phyloP scores from a whole-genome alignment of 2,797 vertebrate species.

The Arrhamphus sclerolepis region DNA sequence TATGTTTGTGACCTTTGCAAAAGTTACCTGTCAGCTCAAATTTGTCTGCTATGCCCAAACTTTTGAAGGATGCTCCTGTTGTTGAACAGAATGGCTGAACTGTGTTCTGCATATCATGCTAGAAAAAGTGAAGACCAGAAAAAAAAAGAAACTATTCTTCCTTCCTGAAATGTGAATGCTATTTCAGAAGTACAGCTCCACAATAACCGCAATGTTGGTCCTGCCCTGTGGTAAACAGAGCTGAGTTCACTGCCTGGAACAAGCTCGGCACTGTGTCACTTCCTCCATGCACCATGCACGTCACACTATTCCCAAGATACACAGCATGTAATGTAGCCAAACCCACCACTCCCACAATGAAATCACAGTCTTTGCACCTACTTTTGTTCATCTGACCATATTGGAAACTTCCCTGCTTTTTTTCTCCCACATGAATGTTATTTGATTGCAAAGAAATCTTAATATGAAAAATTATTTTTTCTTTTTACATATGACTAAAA shows the following conservation, averaged over 20 bases:
- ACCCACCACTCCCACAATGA: conserved; percentile 57
- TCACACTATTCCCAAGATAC: conserved; percentile 34
- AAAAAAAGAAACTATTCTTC: background rate
- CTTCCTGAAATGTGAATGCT: conserved; percentile 5
- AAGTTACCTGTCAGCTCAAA: no score
- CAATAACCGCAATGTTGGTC: conserved; percentile 72
- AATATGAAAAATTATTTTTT: no score
- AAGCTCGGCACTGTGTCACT: conserved; percentile 75
- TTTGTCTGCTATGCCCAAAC: no score
- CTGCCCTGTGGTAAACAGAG: conserved; percentile 47
- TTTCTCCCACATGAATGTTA: background rate
- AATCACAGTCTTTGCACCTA: conserved; percentile 30
- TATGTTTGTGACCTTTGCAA: no score
- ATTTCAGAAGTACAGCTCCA: conserved; percentile 39
- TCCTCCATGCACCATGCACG: conserved; percentile 34
- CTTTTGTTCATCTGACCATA: conserved; percentile 11
- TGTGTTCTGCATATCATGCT: background rate
- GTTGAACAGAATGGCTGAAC: no score
- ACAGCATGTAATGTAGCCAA: conserved; percentile 16
- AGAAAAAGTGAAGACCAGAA: background rate
- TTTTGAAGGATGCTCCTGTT: no score
- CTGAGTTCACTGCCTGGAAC: conserved; percentile 61
- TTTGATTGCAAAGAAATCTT: conserved; percentile 3
- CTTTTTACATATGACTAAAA: no score
- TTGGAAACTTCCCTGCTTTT: background rate